A percentile compares a stretch with the other conserved stretches of the same genome.
Conservation (phyloP, 2,113 vertebrate species). For the Neomonachus schauinslandi region DNA sequence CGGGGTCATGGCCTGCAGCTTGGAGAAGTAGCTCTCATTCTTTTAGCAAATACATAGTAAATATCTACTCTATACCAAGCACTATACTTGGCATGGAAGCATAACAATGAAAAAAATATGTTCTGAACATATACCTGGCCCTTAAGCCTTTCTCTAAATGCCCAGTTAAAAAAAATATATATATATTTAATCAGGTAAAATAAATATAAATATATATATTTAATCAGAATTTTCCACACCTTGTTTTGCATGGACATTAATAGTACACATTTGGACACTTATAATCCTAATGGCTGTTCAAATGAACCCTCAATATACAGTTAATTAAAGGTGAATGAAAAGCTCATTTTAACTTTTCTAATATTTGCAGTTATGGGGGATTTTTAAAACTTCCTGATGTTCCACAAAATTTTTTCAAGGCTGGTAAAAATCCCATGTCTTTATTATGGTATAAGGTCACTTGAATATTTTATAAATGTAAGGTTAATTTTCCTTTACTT, state of each 20-base stretch:
- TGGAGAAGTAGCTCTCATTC: not conserved
- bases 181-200: not conserved
- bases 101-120: not conserved
- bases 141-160: not conserved
- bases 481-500: not conserved
- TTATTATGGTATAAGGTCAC: not conserved
- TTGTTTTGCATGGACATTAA: not conserved
- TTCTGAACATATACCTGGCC: not conserved
- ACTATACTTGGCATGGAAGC: not conserved
- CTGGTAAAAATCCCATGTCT: not conserved
- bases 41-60: not conserved
- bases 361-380: not conserved
- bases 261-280: not conserved
- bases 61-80: not conserved
- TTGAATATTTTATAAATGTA: constrained; percentile 48
- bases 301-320: not conserved
- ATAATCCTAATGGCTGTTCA: not conserved
- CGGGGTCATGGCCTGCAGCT: not conserved
- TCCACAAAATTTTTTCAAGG: constrained; percentile 2
- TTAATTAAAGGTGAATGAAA: not conserved
- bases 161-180: not conserved
- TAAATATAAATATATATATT: not conserved
- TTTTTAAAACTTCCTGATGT: not conserved
- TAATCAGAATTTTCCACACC: not conserved
- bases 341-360: constrained; percentile 28